Evolutionary conservation across 2,797 vertebrate genomes (phyloP), one percentile per base, ranked within the genome.

Genomic region (Pampus argenteus): DNA sequence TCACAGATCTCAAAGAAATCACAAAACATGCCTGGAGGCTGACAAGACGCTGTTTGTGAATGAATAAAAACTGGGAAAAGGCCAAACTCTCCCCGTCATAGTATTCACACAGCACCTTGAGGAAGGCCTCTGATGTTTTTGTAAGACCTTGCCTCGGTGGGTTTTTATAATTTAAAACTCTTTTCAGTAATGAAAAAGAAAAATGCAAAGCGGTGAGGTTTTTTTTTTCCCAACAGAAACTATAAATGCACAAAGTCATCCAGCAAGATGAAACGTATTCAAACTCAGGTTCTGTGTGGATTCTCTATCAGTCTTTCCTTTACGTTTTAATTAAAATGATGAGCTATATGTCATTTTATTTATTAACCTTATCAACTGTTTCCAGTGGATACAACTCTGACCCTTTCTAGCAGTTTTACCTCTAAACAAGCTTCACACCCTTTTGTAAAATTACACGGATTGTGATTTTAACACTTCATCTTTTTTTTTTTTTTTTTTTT

Each of bases 381-480:
- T 70, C 59, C 81, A 83, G 76, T 66, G 44, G 65, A 72, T 47
- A 18, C 51, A 59, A 51, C 75, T 42, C 48, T 58, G 52, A 71
- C 70, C 59, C 3, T 54, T 71, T 76, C 58, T 78, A 63, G 45
- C 65, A 22, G 52, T 66, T 74, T 51, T 59, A 74, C 62, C 70
- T 51, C 49, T 4, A 23, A 50, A 71, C 76, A 64, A 59, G 42
- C 59, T 62, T 50, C 54, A 34, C 66, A 62, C 60, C 51, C 40
- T 29, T 85, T 73, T 78, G 61, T 74, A 61, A 73, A 76, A 75
- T 22, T 63, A 86, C 83, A 77, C 20, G 28, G 47, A 40, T 38
- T 63, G 72, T 57, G 84, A 82, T 83, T 86, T 87, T 61, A 70
- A 59, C 51, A 74, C 70, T 76, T 80, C 42, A 73, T 86, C 71